These are phyloP conservation scores for Chiloscyllium plagiosum DNA, from an alignment of 2,113 vertebrate species.

Conservation along the genomic window DNA sequence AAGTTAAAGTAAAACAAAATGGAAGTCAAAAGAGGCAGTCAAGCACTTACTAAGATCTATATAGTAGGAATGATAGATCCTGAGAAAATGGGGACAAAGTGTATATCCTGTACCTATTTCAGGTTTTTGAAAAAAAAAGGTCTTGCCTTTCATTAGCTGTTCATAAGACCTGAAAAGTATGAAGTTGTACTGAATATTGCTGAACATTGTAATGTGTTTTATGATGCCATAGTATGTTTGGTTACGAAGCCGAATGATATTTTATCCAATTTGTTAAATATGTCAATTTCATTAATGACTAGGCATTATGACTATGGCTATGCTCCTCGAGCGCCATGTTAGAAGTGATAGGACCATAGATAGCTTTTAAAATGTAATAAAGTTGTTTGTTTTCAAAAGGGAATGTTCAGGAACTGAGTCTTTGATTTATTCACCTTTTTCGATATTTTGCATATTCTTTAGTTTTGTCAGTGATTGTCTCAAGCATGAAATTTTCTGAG, in stretches of 20 bases:
- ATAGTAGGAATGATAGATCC: not conserved
- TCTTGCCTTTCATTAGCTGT: not conserved
- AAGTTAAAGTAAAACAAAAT: not conserved
- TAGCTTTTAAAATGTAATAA: not conserved
- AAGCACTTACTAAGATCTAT: not conserved
- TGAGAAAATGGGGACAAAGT: not conserved
- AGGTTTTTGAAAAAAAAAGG: not conserved
- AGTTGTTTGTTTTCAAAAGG: not conserved
- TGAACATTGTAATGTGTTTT: not conserved
- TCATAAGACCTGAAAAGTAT: not conserved
- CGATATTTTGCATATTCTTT: not conserved
- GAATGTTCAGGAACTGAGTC: not conserved
- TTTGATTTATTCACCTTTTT: not conserved
- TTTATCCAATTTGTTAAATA: not conserved
- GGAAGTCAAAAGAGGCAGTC: not conserved
- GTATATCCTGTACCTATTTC: too few relatives aligned
- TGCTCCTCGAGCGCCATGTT: not conserved
- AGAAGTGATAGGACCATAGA: not conserved
- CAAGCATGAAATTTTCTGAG: not conserved
- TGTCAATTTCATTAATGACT: not conserved
- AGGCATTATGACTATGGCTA: not conserved
- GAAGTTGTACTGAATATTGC: not conserved
- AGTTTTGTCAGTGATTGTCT: not conserved
- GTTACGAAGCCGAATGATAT: not conserved
- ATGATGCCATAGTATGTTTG: not conserved